Evolutionary conservation across 2,113 vertebrate species (phyloP), one percentile per base, ranked within the genome.

Genomic region (Macrotus californicus): DNA sequence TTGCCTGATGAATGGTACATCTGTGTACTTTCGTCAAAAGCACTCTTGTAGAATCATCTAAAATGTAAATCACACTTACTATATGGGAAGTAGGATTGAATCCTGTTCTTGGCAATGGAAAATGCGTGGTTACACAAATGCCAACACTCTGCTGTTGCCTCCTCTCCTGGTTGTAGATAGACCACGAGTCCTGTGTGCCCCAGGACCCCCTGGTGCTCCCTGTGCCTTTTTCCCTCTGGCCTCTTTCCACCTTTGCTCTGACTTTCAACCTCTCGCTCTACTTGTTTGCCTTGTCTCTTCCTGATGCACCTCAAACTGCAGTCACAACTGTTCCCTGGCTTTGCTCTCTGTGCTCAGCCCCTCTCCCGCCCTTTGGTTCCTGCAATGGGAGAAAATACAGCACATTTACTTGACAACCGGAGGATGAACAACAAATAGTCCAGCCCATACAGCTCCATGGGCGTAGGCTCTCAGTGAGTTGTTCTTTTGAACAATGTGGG

Each of bases 41-140:
- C 36, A 36, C 54, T 70, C 69, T 69, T 29, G n/a, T 34, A 79
- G 76, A 73, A 94, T 93, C 80, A 77, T 50, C 85, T 87, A 72
- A 64, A 81, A 82, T 77, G 73, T 13, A 59, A 72, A 19, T 7
- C 50, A 8, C 29, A 21, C 46, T 93, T 36, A 72, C 43, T 83
- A 39, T 5, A 0, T 54, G 84, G 72, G 70, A 66, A 85, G 52
- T 48, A 59, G 72, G 41, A 94, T 39, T 61, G 59, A 66, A 41
- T 92, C 92, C 92, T 94, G 21, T 93, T 83, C 80, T 82, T 87
- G 70, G 72, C 34, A 24, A 21, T 46, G 92, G 79, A 59, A 83
- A 87, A 76, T 64, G 61, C 1, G 31, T 54, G 31, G 36, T n/a
- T 50, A 2, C 6, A 24, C 75, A 70, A 46, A 54, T 50, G 15